Conservation (phyloP, 2,888 invertebrate genomes). For the Trachelus iudaicus region DNA sequence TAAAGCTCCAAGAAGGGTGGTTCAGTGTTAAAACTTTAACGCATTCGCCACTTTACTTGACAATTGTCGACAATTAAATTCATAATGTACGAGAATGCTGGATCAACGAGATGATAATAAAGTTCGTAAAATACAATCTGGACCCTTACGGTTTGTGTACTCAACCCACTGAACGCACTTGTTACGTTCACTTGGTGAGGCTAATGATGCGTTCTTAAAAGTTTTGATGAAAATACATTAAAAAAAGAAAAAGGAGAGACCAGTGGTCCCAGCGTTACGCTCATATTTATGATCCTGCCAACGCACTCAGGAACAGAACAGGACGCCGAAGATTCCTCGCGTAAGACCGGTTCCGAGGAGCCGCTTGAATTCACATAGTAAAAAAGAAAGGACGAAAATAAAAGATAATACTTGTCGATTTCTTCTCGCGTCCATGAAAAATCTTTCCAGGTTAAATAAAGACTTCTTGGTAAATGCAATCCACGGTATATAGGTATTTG, state of each 20-base stretch:
- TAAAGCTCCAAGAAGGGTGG: background rate
- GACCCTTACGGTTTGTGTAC: background rate
- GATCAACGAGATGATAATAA: background rate
- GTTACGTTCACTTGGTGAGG: background rate
- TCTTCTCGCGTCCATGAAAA: background rate
- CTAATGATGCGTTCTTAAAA: background rate
- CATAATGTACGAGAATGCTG: background rate
- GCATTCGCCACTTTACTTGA: background rate
- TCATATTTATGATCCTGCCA: background rate
- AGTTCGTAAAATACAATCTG: background rate
- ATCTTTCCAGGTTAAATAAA: background rate
- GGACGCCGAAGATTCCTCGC: background rate
- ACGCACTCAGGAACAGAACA: background rate
- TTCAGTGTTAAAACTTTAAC: background rate
- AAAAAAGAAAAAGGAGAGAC: background rate
- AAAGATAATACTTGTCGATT: background rate
- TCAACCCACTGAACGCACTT: background rate
- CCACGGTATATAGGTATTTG: constrained; percentile 24
- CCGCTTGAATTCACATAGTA: background rate
- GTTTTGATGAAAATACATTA: background rate
- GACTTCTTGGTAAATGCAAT: constrained; percentile 13
- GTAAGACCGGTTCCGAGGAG: background rate
- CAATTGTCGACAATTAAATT: background rate
- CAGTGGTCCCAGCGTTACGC: background rate
- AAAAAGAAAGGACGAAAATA: background rate